Percentiles rank a stretch among this genome's conserved stretches.
Evolutionary conservation across 2,113 vertebrate genomes (phyloP).

Genomic region (Numida meleagris): DNA sequence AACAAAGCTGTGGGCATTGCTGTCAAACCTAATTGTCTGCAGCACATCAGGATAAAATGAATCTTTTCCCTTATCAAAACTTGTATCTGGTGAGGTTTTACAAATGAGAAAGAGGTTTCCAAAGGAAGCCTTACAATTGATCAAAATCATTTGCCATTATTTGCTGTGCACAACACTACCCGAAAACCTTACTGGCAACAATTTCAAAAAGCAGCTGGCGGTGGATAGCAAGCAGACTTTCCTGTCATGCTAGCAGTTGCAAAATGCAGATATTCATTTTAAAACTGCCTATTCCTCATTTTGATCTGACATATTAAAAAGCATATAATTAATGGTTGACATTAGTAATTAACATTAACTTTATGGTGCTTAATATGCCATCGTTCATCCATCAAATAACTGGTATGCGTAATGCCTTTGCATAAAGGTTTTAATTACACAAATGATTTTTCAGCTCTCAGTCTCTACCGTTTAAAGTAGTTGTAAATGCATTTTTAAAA

Average conservation of each 20-base stretch:
- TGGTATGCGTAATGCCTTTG: conserved; percentile 63
- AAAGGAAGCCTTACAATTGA: conserved; percentile 3
- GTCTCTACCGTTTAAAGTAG: conserved; percentile 7
- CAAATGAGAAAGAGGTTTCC: conserved; percentile 6
- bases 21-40: conserved; percentile 58
- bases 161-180: background rate
- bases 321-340: conserved; percentile 84
- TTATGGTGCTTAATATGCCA: conserved; percentile 82
- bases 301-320: conserved; percentile 81
- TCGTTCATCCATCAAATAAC: conserved; percentile 80
- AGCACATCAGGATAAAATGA: conserved; percentile 26
- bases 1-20: conserved; percentile 65
- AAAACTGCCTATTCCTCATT: conserved; percentile 78
- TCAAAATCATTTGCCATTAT: conserved; percentile 21
- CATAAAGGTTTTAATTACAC: conserved; percentile 72
- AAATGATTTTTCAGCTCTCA: conserved; percentile 55
- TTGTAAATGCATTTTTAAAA: conserved; percentile 23
- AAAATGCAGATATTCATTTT: conserved; percentile 72
- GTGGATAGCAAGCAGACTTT: conserved; percentile 57
- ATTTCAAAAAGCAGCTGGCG: conserved; percentile 38
- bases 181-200: background rate
- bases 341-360: conserved; percentile 86
- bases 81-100: background rate
- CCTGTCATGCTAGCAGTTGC: conserved; percentile 64
- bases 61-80: conserved; percentile 4